phyloP scores from a whole-genome alignment of 2,888 invertebrate species.

The Ypsolopha scabrella region DNA sequence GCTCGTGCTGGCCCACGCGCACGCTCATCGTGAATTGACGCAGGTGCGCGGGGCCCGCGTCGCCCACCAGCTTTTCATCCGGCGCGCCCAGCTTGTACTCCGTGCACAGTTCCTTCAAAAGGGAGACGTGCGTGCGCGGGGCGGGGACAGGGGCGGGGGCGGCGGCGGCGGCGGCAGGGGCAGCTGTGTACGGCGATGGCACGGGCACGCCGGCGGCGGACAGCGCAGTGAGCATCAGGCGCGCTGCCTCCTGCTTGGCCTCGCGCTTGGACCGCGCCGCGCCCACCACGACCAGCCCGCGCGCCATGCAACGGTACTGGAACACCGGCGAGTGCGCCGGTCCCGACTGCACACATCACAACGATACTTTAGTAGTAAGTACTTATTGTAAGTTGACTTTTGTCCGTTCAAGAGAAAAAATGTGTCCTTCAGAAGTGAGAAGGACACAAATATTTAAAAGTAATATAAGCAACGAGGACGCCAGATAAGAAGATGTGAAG shows the following conservation, averaged over 20 bases:
- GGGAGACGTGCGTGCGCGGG: conserved; percentile 32
- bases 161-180: conserved; percentile 6
- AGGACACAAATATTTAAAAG: too few species aligned
- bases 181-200: conserved; percentile 14
- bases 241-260: conserved; percentile 72
- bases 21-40: conserved; percentile 73
- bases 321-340: conserved; percentile 47
- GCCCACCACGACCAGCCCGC: conserved; percentile 78
- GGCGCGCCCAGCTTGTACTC: conserved; percentile 60
- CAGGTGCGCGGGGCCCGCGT: conserved; percentile 76
- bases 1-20: conserved; percentile 38
- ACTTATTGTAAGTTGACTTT: too few species aligned
- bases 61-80: conserved; percentile 66
- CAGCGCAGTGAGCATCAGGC: conserved; percentile 48
- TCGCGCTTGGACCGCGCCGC: conserved; percentile 85
- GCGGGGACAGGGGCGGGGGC: conserved; percentile 18
- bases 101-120: conserved; percentile 35
- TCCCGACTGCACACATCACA: conserved; percentile 28
- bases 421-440: too few species aligned
- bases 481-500: too few species aligned
- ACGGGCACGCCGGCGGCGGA: conserved; percentile 33
- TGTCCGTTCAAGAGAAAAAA: too few species aligned
- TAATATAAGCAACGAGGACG: too few species aligned
- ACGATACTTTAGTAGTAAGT: too few species aligned
- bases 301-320: conserved; percentile 74